Conservation (phyloP, 64 coral and sea anemone genomes). For the Catalaphyllia jardinei region DNA sequence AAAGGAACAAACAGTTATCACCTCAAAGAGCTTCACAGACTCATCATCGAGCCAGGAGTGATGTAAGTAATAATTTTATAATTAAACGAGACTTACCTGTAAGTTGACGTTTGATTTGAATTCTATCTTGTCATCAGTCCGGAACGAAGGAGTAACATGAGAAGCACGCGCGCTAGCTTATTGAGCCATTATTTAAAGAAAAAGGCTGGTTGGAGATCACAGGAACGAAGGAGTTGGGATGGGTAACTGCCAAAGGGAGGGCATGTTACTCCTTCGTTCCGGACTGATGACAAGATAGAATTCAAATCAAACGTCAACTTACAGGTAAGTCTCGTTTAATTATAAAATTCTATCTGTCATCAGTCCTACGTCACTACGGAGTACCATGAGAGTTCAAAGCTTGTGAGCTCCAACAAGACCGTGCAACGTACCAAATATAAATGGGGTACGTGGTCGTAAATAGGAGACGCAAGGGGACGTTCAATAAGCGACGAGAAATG, state of each 20-base stretch:
- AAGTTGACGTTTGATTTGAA: slow-evolving; percentile 66
- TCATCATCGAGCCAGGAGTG: slow-evolving; percentile 10
- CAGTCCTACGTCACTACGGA: slow-evolving; percentile 32
- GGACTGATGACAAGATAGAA: slow-evolving; percentile 72
- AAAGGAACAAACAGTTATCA: slow-evolving; percentile 46
- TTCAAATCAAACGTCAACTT: slow-evolving; percentile 55
- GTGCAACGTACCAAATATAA: too few species aligned
- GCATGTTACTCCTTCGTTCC: slow-evolving; percentile 77
- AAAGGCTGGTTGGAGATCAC: too few species aligned
- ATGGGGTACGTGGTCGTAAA: neutral
- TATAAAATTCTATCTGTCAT: slow-evolving; percentile 38
- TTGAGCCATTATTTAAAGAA: too few species aligned
- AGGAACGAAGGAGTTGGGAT: too few species aligned
- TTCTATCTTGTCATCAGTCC: slow-evolving; percentile 75
- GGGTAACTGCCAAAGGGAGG: neutral
- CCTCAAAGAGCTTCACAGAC: slow-evolving; percentile 17
- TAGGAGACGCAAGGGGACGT: neutral
- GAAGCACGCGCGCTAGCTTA: neutral
- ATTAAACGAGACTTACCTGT: slow-evolving; percentile 11
- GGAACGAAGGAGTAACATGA: slow-evolving; percentile 81
- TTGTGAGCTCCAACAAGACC: neutral
- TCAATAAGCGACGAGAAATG: neutral
- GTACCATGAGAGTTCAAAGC: slow-evolving; percentile 25
- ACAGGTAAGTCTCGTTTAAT: slow-evolving; percentile 49
- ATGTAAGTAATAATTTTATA: slow-evolving; percentile 34